Base-by-base conservation (phyloP, 1,140 invertebrate genomes). In the Cydia amplana region DNA sequence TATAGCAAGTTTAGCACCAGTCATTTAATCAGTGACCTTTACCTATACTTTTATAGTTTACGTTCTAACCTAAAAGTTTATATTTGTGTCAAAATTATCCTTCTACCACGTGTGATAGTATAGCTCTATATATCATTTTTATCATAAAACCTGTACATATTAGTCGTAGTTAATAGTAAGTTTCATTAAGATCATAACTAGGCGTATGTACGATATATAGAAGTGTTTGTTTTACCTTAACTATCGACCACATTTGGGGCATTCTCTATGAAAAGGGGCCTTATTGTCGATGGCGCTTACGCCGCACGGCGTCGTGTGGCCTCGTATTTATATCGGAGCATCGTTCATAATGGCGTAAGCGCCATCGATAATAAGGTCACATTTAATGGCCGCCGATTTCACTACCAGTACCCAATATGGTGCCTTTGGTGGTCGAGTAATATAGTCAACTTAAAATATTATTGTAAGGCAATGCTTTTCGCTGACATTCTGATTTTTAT, bases 401-500 rank as follows among this genome's bases (percentile, higher is more conserved):
- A 46, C 43, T 36, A 67, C 51, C 74, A 78, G 72, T 63, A 76
- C 60, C 51, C 73, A 79, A 76, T n/a, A n/a, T 70, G 79, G 82
- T 80, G 83, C 85, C 79, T 75, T 85, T 81, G 81, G 80, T 85
- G 86, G 85, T 87, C 85, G 82, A 76, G 60, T 80, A 83, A 82
- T 87, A 82, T 88, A 89, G 87, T 89, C 88, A 87, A 81, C 83
- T 86, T 87, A 83, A 83, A 85, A 77, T 78, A 87, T 86, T 82
- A 83, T 76, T 90, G 87, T 87, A 87, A 85, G 81, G 83, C 84
- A 82, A 88, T 82, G 83, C 86, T 86, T 87, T 88, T 85, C 83
- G 86, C 83, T 81, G 85, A 83, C 78, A 81, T 77, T 79, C 49
- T 76, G 65, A 70, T 36, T 36, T 32, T 67, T 70, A 70, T 36